phyloP scores from a whole-genome alignment of 2,797 vertebrate genomes.

The Podarcis siculus region DNA sequence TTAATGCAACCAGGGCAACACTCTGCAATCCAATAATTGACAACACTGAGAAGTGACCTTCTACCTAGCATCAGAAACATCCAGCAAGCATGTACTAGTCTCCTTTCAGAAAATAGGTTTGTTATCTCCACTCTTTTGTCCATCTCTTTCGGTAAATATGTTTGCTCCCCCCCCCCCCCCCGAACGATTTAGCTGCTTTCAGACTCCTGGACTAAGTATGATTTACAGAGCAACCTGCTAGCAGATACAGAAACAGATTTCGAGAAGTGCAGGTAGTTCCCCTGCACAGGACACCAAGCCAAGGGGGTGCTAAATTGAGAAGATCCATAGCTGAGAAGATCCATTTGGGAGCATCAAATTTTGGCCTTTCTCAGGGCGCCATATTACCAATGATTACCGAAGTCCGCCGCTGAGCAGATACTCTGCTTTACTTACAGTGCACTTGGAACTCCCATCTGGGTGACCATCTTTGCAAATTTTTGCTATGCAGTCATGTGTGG shows the following conservation, averaged over 20 bases:
- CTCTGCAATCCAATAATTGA: not conserved
- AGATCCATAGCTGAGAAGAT: no score
- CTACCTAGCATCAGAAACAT: not conserved
- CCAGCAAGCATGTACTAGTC: not conserved
- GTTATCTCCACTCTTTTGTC: not conserved
- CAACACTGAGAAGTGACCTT: not conserved
- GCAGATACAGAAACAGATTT: no score
- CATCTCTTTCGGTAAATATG: not conserved
- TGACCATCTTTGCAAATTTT: not conserved
- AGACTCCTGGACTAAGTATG: not conserved
- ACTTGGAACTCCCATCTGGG: not conserved
- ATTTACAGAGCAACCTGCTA: not conserved
- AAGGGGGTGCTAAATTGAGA: no score
- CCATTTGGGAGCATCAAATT: no score
- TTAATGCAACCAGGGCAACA: not conserved
- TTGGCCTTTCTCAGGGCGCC: no score
- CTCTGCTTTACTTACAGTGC: not conserved
- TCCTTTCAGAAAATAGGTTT: not conserved
- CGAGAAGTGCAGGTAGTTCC: no score
- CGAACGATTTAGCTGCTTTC: not conserved
- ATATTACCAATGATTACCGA: no score
- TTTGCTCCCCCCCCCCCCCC: not conserved
- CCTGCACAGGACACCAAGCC: no score
- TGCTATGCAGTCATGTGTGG: not conserved
- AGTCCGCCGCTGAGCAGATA: not conserved